Conservation (phyloP, 2,113 vertebrate species). For the Pedionomus torquatus region DNA sequence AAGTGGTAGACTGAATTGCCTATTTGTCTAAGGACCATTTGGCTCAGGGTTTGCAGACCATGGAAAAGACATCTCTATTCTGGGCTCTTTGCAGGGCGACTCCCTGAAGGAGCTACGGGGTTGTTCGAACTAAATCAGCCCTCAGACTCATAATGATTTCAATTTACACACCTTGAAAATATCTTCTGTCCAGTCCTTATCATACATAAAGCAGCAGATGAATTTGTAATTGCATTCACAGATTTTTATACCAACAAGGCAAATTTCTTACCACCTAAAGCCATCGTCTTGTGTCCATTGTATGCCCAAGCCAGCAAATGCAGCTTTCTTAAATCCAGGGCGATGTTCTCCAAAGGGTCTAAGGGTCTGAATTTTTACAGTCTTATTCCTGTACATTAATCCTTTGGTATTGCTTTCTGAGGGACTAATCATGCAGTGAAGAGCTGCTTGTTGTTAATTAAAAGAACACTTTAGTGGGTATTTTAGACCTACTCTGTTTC, state of each 20-base stretch:
- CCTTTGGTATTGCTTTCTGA: background rate
- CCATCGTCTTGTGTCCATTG: fast-evolving
- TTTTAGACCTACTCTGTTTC: background rate
- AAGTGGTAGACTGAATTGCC: background rate
- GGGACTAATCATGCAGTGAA: background rate
- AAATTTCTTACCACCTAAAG: background rate
- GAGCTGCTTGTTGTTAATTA: background rate
- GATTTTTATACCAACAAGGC: background rate
- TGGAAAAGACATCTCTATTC: too few relatives aligned
- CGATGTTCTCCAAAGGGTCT: background rate
- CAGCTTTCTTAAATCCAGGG: background rate
- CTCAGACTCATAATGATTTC: background rate
- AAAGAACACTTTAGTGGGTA: background rate
- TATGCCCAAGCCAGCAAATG: background rate
- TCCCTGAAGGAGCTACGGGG: background rate
- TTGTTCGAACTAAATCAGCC: background rate
- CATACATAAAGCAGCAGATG: background rate
- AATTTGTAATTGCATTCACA: background rate
- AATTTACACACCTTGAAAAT: background rate
- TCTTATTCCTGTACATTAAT: background rate
- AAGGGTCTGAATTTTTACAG: background rate
- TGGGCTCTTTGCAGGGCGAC: background rate
- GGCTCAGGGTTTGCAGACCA: background rate
- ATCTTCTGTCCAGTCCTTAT: background rate
- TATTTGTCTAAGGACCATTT: background rate